phyloP scores from a whole-genome alignment of 2,888 invertebrate genomes.

The Acanthosepion lycidas region DNA sequence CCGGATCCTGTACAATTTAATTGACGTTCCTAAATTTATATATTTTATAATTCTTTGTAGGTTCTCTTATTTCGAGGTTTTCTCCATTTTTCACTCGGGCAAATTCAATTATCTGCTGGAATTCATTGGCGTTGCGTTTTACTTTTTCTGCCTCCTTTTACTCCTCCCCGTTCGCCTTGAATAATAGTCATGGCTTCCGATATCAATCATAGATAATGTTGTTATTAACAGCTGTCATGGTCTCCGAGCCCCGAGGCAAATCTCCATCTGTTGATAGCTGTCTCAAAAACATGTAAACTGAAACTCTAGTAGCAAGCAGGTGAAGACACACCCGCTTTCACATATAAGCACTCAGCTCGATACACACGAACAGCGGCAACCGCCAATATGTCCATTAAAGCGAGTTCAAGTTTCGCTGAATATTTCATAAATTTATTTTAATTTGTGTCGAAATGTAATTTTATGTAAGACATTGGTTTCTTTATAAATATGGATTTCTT shows the following conservation, averaged over 20 bases:
- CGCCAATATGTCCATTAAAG: no score
- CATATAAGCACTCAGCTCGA: background rate
- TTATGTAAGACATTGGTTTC: no score
- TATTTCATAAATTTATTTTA: no score
- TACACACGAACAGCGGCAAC: no score
- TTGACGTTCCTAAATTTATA: background rate
- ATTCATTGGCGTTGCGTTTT: background rate
- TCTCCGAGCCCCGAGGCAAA: background rate
- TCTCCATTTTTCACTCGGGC: background rate
- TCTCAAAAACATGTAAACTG: slow-evolving; percentile 4
- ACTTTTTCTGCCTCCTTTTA: no score
- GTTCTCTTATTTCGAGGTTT: background rate
- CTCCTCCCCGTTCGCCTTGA: background rate
- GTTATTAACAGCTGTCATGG: slow-evolving; percentile 33
- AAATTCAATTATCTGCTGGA: background rate
- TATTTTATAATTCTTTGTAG: background rate
- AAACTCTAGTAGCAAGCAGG: background rate
- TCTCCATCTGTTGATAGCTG: background rate
- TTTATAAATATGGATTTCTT: no score
- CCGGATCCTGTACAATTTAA: background rate
- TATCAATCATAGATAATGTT: slow-evolving; percentile 22
- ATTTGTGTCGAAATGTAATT: no score
- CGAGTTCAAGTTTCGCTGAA: no score
- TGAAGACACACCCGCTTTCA: background rate
- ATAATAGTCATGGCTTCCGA: background rate